phyloP scores from a whole-genome alignment of 2,113 vertebrate species.

The Macaca nemestrina region DNA sequence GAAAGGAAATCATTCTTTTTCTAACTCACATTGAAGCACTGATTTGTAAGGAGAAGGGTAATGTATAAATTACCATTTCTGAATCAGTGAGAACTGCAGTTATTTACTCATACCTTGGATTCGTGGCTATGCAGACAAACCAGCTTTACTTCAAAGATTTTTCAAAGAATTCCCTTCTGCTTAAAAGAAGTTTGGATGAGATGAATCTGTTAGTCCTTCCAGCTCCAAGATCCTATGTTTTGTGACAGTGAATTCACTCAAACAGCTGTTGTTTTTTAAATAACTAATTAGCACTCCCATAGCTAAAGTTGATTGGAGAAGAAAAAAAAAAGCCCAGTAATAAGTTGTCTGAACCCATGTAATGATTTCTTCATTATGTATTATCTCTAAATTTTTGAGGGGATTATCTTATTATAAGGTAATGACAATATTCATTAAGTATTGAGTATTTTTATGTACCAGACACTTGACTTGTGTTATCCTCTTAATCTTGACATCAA shows the following conservation, averaged over 20 bases:
- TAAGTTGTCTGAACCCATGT: conserved; percentile 54
- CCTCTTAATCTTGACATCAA: neutral
- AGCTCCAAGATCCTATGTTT: conserved; percentile 62
- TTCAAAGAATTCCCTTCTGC: conserved; percentile 44
- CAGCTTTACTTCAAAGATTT: conserved; percentile 21
- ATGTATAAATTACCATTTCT: neutral
- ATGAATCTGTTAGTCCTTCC: conserved; percentile 63
- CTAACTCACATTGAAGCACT: neutral
- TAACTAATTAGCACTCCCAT: conserved; percentile 72
- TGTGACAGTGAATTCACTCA: conserved; percentile 66
- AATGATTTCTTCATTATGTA: conserved; percentile 48
- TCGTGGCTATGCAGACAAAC: conserved; percentile 1
- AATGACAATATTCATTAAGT: conserved; percentile 13
- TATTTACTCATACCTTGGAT: conserved; percentile 10
- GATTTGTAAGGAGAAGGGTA: neutral
- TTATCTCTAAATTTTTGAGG: neutral
- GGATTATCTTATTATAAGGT: conserved; percentile 9
- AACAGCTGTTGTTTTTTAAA: conserved; percentile 78
- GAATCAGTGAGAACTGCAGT: neutral
- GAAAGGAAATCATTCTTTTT: neutral
- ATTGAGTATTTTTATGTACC: neutral
- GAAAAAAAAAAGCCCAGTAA: neutral
- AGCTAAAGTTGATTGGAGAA: conserved; percentile 60
- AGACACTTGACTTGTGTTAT: neutral
- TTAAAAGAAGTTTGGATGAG: conserved; percentile 63